These are phyloP conservation scores for Nymphicus hollandicus DNA, from an alignment of 2,113 vertebrate species.

Conservation along the genomic window DNA sequence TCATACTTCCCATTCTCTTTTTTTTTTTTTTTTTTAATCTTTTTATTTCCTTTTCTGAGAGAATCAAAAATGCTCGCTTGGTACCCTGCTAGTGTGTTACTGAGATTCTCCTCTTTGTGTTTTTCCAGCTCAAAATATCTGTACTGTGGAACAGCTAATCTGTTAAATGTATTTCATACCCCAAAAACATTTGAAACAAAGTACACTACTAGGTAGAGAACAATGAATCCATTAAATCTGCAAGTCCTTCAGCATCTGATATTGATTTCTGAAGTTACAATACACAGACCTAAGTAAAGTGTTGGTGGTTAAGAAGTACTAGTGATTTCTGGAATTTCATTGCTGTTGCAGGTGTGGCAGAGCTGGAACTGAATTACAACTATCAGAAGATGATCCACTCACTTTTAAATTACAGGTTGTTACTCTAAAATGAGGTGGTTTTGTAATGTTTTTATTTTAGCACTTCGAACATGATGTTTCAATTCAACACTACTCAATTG, in stretches of 20 bases:
- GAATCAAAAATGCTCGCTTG: not conserved
- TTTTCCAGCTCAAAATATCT: not conserved
- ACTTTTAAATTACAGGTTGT: not conserved
- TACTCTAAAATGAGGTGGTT: not conserved
- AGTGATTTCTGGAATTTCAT: not conserved
- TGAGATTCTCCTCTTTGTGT: not conserved
- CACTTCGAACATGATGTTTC: not conserved
- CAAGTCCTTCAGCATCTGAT: not conserved
- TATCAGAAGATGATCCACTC: not conserved
- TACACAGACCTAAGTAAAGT: not conserved
- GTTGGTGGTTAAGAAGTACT: not conserved
- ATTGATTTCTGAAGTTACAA: not conserved
- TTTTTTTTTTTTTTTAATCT: accelerated
- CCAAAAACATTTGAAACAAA: not conserved
- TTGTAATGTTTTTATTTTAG: not conserved
- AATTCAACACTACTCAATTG: not conserved
- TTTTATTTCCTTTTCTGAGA: not conserved
- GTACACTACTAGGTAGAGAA: not conserved
- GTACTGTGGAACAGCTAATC: not conserved
- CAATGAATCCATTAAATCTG: not conserved
- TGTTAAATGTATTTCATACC: not conserved
- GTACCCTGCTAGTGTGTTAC: not conserved
- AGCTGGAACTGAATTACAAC: not conserved
- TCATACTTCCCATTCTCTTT: not conserved
- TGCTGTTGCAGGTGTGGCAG: not conserved